Percentiles rank a stretch among this genome's conserved stretches.
These are phyloP conservation scores for Pasiphila rectangulata DNA, from an alignment of 2,888 invertebrate species.

Conservation along the genomic window DNA sequence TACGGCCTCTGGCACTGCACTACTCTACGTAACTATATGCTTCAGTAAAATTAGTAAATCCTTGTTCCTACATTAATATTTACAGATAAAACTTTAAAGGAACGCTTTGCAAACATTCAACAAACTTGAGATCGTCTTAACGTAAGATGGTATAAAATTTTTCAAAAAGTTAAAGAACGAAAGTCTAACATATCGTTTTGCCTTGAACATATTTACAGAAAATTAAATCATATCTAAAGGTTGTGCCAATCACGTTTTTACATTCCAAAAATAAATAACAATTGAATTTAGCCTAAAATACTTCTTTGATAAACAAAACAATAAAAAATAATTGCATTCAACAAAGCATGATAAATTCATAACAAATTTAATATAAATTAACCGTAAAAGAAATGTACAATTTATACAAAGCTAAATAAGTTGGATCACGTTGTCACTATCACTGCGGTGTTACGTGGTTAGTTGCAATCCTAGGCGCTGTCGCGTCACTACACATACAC, in stretches of 20 bases:
- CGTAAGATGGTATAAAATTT: constrained; percentile 78
- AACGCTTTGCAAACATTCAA: constrained; percentile 81
- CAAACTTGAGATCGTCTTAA: constrained; percentile 81
- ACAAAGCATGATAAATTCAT: constrained; percentile 70
- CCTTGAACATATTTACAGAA: constrained; percentile 67
- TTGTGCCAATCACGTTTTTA: constrained; percentile 72
- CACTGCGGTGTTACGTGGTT: constrained; percentile 48
- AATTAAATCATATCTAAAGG: constrained; percentile 48
- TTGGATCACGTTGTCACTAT: constrained; percentile 73
- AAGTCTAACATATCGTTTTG: constrained; percentile 66
- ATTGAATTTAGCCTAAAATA: constrained; percentile 80
- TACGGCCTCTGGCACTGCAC: constrained; percentile 41
- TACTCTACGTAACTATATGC: constrained; percentile 56
- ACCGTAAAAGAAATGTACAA: constrained; percentile 77
- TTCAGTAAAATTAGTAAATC: constrained; percentile 74
- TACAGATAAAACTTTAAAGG: constrained; percentile 81
- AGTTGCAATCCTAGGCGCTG: constrained; percentile 18
- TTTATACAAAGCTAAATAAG: constrained; percentile 76
- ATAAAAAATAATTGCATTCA: constrained; percentile 81
- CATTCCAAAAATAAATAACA: constrained; percentile 79
- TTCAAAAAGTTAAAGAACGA: constrained; percentile 70
- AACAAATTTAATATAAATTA: constrained; percentile 81
- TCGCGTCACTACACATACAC: background rate
- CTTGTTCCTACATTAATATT: constrained; percentile 76
- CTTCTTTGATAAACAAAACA: constrained; percentile 79